Percentiles rank a stretch among this genome's conserved stretches.
Evolutionary conservation across 1,140 invertebrate species (phyloP).

Genomic region (Lysiphlebus fabarum): DNA sequence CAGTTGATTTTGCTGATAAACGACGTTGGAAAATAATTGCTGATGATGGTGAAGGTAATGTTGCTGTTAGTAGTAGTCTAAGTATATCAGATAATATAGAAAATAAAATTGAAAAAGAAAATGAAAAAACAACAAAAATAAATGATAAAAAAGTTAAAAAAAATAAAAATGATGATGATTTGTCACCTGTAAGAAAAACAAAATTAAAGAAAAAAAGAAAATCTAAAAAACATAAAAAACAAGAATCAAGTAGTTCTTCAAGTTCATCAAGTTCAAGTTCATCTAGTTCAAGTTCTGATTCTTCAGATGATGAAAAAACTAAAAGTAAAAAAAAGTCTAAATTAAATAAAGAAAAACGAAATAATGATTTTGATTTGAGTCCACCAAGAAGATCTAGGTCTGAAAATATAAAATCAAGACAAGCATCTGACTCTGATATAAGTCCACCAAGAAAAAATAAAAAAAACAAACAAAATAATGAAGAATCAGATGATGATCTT

Average conservation of each 20-base stretch:
- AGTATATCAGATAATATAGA: slow-evolving; percentile 8
- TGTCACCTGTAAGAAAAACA: slow-evolving; percentile 31
- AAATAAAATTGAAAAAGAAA: neutral
- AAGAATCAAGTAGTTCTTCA: slow-evolving; percentile 27
- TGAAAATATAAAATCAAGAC: slow-evolving; percentile 17
- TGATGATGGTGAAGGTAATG: slow-evolving; percentile 46
- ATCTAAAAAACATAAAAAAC: slow-evolving; percentile 16
- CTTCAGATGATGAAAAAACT: slow-evolving; percentile 15
- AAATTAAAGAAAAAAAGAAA: slow-evolving; percentile 25
- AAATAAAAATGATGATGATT: slow-evolving; percentile 26
- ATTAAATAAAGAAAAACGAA: slow-evolving; percentile 17
- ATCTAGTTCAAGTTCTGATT: slow-evolving; percentile 20
- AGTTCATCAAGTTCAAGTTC: slow-evolving; percentile 17
- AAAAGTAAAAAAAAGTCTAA: slow-evolving; percentile 21
- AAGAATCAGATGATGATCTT: slow-evolving; percentile 14
- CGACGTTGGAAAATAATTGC: slow-evolving; percentile 72
- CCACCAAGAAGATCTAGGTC: slow-evolving; percentile 31
- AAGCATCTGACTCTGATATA: slow-evolving; percentile 19
- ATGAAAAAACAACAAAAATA: slow-evolving; percentile 3
- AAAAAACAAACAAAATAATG: slow-evolving; percentile 9
- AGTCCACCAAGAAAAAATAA: slow-evolving; percentile 29
- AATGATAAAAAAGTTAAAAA: slow-evolving; percentile 1
- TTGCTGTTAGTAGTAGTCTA: slow-evolving; percentile 33
- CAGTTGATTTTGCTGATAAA: slow-evolving; percentile 65
- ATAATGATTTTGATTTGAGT: slow-evolving; percentile 32